These are phyloP conservation scores for Nasonia longicornis DNA, from an alignment of 1,140 invertebrate genomes.

Conservation along the genomic window DNA sequence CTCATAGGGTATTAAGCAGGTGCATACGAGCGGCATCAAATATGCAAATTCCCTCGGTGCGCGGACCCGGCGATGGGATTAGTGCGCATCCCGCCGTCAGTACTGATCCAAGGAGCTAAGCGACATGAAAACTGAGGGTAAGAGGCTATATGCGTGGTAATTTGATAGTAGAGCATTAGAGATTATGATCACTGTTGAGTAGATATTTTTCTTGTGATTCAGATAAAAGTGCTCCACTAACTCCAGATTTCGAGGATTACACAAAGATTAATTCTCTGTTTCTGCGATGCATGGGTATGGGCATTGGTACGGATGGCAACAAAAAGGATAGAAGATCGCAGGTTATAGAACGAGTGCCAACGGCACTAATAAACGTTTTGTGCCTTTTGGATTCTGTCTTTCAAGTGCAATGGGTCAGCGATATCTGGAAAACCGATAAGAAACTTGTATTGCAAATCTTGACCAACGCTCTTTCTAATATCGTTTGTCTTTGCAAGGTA, in stretches of 20 bases:
- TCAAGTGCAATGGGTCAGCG: neutral
- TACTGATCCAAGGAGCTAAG: neutral
- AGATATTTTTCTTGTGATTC: too few relatives aligned
- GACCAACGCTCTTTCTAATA: neutral
- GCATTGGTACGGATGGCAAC: neutral
- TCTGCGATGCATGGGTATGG: neutral
- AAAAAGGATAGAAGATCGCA: neutral
- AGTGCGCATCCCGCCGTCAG: neutral
- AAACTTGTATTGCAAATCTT: neutral
- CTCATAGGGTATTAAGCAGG: neutral
- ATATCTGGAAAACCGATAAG: neutral
- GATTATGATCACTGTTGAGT: too few relatives aligned
- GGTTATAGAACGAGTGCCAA: neutral
- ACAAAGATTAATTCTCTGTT: neutral
- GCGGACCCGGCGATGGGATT: neutral
- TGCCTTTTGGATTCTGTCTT: neutral
- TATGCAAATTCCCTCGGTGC: constrained; percentile 3
- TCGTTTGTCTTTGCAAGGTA: constrained; percentile 5
- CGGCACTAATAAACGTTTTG: neutral
- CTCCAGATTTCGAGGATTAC: neutral
- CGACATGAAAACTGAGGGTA: neutral
- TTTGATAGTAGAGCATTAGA: too few relatives aligned
- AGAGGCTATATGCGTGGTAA: neutral
- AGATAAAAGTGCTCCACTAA: too few relatives aligned
- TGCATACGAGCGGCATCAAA: neutral